Evolutionary conservation across 2,888 invertebrate species (phyloP), one percentile per base, ranked within the genome.

Genomic region (Lycaena phlaeas): DNA sequence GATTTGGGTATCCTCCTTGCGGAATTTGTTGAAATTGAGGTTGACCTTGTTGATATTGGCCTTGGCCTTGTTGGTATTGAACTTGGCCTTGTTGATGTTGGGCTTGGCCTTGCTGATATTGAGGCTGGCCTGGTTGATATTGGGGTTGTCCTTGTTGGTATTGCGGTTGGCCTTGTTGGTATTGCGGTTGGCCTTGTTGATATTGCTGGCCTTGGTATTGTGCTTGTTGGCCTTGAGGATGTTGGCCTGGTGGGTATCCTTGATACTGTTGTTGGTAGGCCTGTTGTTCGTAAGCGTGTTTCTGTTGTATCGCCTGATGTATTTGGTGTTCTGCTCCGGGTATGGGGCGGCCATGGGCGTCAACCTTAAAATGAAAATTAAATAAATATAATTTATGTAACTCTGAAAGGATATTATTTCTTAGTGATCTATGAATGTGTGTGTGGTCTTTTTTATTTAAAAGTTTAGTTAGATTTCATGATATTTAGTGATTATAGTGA

Each of bases 291-390:
- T 64, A 66, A 3, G 61, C 56, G 10, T 65, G 62, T 48, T 59
- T 66, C 37, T 53, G 57, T 27, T 70, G 67, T 6, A 68, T 62
- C 1, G 73, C 74, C 48, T 72, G 73, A 17, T 75, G 68, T 18
- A 79, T 67, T 49, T 85, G 79, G 45, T 76, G 75, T 39, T 77
- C 66, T 1, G 76, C 68, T 4, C 79, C 79, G 2, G 82, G 77
- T 2, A 79, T 39, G 0, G 79, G 76, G 4, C 68, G 68, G 6
- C 81, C 81, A 42, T 78, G 69, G 7, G 68, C 69, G 50, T 77
- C 81, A 43, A 82, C 66, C 82, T 82, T 9, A 45, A 48, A 25
- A 31, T 11, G 14, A 15, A 7, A 3, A 9, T n/a, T n/a, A 22
- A 28, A 38, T 10, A 3, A 41, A n/a, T 27, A 27, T 22, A 4